Conservation (phyloP, 2,113 vertebrate genomes). For the Malurus alboscapulatus region DNA sequence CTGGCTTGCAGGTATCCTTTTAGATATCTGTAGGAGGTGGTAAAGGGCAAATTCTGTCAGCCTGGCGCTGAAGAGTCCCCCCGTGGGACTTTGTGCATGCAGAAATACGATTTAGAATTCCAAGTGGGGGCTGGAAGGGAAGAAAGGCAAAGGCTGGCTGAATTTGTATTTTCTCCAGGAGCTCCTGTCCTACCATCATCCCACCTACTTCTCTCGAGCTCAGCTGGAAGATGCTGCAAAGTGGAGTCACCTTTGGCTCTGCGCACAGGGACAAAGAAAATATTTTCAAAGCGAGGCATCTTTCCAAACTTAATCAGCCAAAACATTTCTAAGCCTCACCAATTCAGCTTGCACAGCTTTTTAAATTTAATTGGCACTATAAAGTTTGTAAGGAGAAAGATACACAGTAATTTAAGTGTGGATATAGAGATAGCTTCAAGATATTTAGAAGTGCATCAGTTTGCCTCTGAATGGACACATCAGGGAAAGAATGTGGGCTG, state of each 20-base stretch:
- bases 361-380: neutral
- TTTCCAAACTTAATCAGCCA: neutral
- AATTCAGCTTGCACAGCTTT: neutral
- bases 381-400: neutral
- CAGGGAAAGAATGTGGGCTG: neutral
- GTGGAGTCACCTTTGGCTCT: neutral
- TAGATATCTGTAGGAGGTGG: neutral
- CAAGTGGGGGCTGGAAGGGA: neutral
- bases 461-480: neutral
- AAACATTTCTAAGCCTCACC: neutral
- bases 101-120: neutral
- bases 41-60: neutral
- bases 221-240: neutral
- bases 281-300: neutral
- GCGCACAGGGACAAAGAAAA: neutral
- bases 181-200: neutral
- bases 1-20: neutral
- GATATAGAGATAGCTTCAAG: neutral
- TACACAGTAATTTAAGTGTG: neutral
- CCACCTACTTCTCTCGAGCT: neutral
- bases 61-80: neutral
- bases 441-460: neutral
- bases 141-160: neutral
- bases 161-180: neutral
- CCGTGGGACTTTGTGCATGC: accelerated